A percentile compares a stretch with the other conserved stretches of the same genome.
These are phyloP conservation scores for Platichthys flesus DNA, from an alignment of 2,113 vertebrate genomes.

Conservation along the genomic window DNA sequence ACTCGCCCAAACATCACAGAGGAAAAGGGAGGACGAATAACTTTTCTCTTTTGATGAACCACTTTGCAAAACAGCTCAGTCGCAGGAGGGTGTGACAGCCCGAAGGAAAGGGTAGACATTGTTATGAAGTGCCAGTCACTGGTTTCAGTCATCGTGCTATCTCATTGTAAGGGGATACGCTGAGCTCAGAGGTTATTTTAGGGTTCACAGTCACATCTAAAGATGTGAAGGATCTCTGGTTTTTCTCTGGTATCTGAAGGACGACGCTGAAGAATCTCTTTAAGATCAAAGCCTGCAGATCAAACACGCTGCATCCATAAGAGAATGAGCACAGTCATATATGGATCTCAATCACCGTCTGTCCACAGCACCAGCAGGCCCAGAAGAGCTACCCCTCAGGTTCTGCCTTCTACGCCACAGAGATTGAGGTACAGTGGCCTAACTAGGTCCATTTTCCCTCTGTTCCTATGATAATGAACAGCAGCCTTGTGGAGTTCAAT, in stretches of 20 bases:
- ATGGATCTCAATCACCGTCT: constrained; percentile 62
- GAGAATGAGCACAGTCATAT: constrained; percentile 24
- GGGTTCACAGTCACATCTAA: constrained; percentile 69
- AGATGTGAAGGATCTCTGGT: constrained; percentile 58
- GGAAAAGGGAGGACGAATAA: background rate
- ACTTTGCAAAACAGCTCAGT: constrained; percentile 34
- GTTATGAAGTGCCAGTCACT: constrained; percentile 65
- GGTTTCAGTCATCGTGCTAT: constrained; percentile 53
- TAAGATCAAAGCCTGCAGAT: constrained; percentile 73
- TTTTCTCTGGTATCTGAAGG: constrained; percentile 62
- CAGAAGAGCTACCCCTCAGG: constrained; percentile 23
- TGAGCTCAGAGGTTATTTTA: constrained; percentile 63
- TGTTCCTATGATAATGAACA: constrained; percentile 76
- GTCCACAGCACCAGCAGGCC: constrained; percentile 22
- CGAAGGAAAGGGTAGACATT: constrained; percentile 47
- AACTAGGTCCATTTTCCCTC: constrained; percentile 25
- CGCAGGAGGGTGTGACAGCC: constrained; percentile 7
- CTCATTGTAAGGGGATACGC: constrained; percentile 69
- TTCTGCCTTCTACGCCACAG: constrained; percentile 12
- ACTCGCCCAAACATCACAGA: background rate
- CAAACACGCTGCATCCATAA: constrained; percentile 54
- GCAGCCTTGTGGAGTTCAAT: constrained; percentile 57
- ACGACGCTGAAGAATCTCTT: constrained; percentile 73
- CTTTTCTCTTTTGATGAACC: constrained; percentile 19
- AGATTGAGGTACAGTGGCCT: background rate